These are phyloP conservation scores for Tachysurus vachellii DNA, from an alignment of 2,113 vertebrate species.

Conservation along the genomic window DNA sequence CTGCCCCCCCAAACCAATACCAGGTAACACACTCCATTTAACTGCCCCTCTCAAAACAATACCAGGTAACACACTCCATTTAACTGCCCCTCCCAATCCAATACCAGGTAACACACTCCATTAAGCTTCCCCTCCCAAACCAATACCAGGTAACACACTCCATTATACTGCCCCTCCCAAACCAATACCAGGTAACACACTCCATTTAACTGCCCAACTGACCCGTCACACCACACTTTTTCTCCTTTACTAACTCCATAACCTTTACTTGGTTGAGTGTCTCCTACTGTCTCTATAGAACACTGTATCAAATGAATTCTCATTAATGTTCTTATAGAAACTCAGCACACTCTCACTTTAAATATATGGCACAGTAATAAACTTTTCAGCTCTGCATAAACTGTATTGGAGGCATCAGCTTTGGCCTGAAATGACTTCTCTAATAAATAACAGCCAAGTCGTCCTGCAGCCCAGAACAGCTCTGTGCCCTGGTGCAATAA, in stretches of 20 bases:
- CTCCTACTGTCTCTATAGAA: neutral
- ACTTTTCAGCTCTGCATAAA: neutral
- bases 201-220: neutral
- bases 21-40: neutral
- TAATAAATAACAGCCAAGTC: constrained; percentile 30
- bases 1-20: neutral
- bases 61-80: neutral
- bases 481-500: constrained; percentile 5
- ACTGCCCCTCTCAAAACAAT: neutral
- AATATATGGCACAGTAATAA: neutral
- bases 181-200: neutral
- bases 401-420: neutral
- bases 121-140: neutral
- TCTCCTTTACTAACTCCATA: neutral
- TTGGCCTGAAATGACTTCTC: constrained; percentile 3
- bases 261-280: neutral
- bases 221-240: constrained; percentile 59
- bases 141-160: neutral
- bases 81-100: neutral
- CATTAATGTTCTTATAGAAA: neutral
- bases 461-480: neutral
- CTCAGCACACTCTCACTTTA: neutral
- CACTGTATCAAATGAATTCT: neutral
- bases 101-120: neutral
- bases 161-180: neutral